Percentiles rank a stretch among this genome's conserved stretches.
Evolutionary conservation across 2,113 vertebrate species (phyloP).

Genomic region (Myiozetetes cayanensis): DNA sequence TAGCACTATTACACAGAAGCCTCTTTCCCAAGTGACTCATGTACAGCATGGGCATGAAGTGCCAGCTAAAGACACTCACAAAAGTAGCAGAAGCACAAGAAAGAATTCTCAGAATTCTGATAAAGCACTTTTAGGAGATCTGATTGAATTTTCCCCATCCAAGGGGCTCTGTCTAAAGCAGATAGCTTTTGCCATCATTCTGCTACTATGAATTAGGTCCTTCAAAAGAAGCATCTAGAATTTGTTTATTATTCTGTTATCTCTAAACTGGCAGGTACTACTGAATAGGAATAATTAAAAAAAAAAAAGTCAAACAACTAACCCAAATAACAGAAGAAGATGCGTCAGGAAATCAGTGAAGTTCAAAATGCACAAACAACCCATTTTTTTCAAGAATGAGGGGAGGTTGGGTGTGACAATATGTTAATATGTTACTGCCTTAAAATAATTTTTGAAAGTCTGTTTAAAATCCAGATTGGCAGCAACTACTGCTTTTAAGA

Average conservation of each 20-base stretch:
- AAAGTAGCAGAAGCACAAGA: neutral
- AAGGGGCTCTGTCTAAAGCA: neutral
- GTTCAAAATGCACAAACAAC: neutral
- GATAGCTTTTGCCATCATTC: neutral
- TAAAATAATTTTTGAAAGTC: neutral
- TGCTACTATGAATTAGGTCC: neutral
- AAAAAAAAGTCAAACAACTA: neutral
- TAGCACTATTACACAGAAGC: neutral
- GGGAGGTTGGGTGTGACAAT: neutral
- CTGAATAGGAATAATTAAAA: neutral
- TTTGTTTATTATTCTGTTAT: neutral
- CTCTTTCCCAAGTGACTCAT: neutral
- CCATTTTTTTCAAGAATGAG: neutral
- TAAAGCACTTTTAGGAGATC: neutral
- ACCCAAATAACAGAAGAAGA: neutral
- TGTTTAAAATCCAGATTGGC: neutral
- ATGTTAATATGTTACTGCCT: accelerated
- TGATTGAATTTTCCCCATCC: neutral
- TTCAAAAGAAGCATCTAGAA: neutral
- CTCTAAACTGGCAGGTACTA: neutral
- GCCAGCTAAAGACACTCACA: neutral
- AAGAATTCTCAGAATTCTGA: neutral
- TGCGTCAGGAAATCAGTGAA: neutral
- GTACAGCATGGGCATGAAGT: neutral
- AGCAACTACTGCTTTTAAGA: neutral